phyloP scores from a whole-genome alignment of 2,888 invertebrate genomes.

The Nephrocerus scutellatus region DNA sequence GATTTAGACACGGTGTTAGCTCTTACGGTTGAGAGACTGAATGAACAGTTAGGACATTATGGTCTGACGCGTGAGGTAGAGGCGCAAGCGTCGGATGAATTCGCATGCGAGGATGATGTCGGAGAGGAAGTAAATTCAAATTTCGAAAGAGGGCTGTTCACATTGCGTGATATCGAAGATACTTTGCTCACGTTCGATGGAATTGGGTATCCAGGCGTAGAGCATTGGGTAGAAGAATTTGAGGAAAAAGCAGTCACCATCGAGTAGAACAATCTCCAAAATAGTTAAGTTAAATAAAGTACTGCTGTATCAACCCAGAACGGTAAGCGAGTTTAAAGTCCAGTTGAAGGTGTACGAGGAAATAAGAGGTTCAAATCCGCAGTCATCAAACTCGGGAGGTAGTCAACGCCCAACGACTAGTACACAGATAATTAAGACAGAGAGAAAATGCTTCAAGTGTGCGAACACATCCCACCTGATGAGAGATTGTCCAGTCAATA shows the following conservation, averaged over 20 bases:
- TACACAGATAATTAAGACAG: neutral
- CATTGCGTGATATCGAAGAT: conserved; percentile 3
- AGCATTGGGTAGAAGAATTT: conserved; percentile 5
- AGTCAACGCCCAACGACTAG: too few species aligned
- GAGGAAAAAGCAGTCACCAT: conserved; percentile 4
- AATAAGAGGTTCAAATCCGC: neutral
- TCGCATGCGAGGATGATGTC: neutral
- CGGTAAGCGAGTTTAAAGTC: conserved; percentile 2
- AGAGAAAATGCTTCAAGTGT: too few species aligned
- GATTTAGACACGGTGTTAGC: neutral
- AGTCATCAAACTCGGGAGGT: conserved; percentile 1
- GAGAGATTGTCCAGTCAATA: too few species aligned
- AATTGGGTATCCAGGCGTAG: neutral
- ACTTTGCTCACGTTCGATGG: conserved; percentile 2
- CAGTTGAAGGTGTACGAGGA: conserved; percentile 7
- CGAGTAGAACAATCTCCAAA: conserved; percentile 5
- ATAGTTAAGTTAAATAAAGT: neutral
- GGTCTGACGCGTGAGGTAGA: neutral
- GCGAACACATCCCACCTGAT: too few species aligned
- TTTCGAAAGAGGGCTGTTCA: neutral
- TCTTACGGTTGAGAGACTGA: neutral
- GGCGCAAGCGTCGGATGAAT: too few species aligned
- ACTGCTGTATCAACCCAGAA: conserved; percentile 1
- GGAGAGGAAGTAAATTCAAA: neutral
- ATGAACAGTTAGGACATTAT: conserved; percentile 1